These are phyloP conservation scores for Corydoras sp. DNA, from an alignment of 2,113 vertebrate species.

Conservation along the genomic window DNA sequence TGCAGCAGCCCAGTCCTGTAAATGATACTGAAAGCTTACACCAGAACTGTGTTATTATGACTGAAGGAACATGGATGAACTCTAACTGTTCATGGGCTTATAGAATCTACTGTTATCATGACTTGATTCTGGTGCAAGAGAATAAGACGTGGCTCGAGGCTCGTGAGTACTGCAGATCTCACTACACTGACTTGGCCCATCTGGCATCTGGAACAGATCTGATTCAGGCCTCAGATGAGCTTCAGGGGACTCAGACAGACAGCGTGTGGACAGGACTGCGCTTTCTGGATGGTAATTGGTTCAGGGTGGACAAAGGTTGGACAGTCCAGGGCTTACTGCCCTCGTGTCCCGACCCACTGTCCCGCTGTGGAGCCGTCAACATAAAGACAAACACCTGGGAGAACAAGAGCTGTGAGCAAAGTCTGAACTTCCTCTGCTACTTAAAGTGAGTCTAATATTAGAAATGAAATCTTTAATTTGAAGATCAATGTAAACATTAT, in stretches of 20 bases:
- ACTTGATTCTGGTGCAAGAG: slow-evolving; percentile 22
- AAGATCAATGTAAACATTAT: too few relatives aligned
- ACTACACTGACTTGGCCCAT: slow-evolving; percentile 23
- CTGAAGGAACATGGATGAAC: not conserved
- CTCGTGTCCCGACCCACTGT: slow-evolving; percentile 30
- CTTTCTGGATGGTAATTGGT: slow-evolving; percentile 20
- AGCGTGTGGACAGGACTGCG: slow-evolving; percentile 33
- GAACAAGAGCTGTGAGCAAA: too few relatives aligned
- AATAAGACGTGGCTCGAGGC: slow-evolving; percentile 34
- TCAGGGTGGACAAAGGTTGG: slow-evolving; percentile 22
- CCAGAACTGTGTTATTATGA: too few relatives aligned
- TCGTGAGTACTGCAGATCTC: slow-evolving; percentile 5
- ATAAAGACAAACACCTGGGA: too few relatives aligned
- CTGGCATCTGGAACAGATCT: not conserved
- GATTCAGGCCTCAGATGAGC: not conserved
- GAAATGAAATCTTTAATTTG: too few relatives aligned
- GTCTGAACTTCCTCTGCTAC: too few relatives aligned
- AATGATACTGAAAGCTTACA: too few relatives aligned
- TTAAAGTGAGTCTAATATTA: too few relatives aligned
- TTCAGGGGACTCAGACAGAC: not conserved
- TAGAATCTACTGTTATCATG: slow-evolving; percentile 8
- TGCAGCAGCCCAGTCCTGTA: too few relatives aligned
- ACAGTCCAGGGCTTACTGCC: not conserved
- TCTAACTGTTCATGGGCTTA: rapidly evolving
- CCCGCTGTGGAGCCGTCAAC: slow-evolving; percentile 30